These are phyloP conservation scores for Notamacropus eugenii DNA, from an alignment of 2,797 vertebrate genomes.

Conservation along the genomic window DNA sequence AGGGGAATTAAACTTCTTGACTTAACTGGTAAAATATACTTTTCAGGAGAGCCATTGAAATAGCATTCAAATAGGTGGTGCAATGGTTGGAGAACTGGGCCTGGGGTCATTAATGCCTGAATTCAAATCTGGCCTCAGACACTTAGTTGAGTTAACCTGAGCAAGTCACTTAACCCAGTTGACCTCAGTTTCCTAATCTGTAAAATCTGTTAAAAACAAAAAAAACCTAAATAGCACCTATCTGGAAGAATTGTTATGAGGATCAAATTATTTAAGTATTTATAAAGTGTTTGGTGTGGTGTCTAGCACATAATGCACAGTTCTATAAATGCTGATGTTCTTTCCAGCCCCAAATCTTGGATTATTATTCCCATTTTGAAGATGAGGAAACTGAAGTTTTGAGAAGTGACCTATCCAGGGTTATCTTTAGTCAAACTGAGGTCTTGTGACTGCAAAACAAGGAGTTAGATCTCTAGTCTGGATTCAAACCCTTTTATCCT, in stretches of 20 bases:
- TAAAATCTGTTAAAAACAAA: too few relatives aligned
- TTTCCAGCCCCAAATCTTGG: slow-evolving; percentile 21
- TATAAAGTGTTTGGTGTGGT: neutral
- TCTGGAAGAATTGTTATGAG: neutral
- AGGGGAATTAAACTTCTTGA: neutral
- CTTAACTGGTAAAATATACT: neutral
- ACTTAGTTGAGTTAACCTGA: neutral
- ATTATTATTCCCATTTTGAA: slow-evolving; percentile 45
- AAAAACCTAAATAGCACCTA: neutral
- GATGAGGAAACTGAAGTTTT: slow-evolving; percentile 1
- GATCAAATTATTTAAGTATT: neutral
- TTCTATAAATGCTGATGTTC: neutral
- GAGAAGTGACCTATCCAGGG: neutral
- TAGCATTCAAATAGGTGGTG: neutral
- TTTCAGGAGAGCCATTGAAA: neutral
- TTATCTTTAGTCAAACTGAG: neutral
- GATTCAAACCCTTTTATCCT: neutral
- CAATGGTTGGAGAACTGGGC: neutral
- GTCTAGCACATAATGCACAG: neutral
- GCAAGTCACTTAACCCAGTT: neutral
- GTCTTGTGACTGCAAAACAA: neutral
- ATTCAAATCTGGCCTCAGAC: neutral
- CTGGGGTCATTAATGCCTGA: neutral
- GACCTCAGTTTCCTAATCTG: neutral
- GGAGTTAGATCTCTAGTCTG: neutral